Evolutionary conservation across 1,140 invertebrate genomes (phyloP), one percentile per base, ranked within the genome.

Genomic region (Nephotettix cincticeps): DNA sequence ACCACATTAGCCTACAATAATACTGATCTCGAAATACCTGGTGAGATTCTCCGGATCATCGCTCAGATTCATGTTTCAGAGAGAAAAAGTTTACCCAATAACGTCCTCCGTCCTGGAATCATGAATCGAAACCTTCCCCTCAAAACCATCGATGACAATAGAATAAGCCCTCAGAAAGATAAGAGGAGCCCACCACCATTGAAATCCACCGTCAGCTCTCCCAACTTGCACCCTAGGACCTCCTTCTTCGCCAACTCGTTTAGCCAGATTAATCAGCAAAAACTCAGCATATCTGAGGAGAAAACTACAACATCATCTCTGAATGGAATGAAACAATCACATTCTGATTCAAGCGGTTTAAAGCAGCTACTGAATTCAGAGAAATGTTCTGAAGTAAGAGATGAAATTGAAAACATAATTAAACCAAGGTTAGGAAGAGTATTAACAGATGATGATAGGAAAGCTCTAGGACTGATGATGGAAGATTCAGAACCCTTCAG

Each of bases 161-260:
- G 79, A 74, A 81, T 82, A 72, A 84, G 77, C 75, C 79, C 2
- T 75, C 78, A 45, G 75, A 76, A 47, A 72, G 29, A 47, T n/a
- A 72, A 77, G 21, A 80, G 80, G 1, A 67, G 77, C 0, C 81
- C 81, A 0, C 68, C 77, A 0, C 81, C 81, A 0, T 69, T 81
- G 28, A 81, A 85, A 72, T 81, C 83, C 0, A 76, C 83, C 0
- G 64, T 83, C 6, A 85, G 84, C 51, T 83, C 85, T 56, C 83
- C 81, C 1, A 84, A 84, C 69, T 69, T 85, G 13, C 71, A 68
- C 28, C 78, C 79, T 70, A 88, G 80, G 77, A 82, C 79, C 28
- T 88, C 87, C 0, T 88, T 87, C 71, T 89, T 90, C 63, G 85
- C 86, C 0, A 87, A 83, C 71, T 88, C 87, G 3, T 87, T 89